Evolutionary conservation across 2,797 vertebrate species (phyloP).

Genomic region (Glossophaga mutica): DNA sequence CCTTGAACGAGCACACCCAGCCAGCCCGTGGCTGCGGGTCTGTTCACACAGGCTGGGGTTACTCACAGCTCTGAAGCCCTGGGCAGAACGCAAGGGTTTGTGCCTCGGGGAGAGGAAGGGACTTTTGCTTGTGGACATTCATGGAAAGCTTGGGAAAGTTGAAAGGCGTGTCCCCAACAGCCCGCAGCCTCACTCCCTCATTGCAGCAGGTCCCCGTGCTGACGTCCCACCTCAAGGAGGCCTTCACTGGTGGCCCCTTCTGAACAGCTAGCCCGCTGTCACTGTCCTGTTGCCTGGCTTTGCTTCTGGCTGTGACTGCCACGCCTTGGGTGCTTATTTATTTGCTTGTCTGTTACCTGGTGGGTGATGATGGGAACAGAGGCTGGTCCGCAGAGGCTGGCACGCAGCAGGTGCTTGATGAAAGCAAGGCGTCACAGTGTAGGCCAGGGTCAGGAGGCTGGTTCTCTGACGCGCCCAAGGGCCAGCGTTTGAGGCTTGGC

Average conservation of each 20-base stretch:
- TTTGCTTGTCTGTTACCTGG: not conserved
- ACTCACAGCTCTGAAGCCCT: not conserved
- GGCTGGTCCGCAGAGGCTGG: not conserved
- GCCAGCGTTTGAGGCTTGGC: not conserved
- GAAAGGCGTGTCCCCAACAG: too few relatives aligned
- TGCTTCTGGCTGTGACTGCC: not conserved
- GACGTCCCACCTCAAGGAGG: not conserved
- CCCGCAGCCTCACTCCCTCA: rapidly evolving
- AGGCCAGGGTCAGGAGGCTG: not conserved
- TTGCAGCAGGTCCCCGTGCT: not conserved
- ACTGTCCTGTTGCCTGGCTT: not conserved
- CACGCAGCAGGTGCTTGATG: not conserved
- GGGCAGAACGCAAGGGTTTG: not conserved
- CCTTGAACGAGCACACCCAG: not conserved
- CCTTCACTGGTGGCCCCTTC: not conserved
- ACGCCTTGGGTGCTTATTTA: not conserved
- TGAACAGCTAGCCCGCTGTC: not conserved
- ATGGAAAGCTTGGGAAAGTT: not conserved
- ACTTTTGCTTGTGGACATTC: not conserved
- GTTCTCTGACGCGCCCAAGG: not conserved
- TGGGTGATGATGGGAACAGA: not conserved
- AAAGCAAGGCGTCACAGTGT: rapidly evolving
- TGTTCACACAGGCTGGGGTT: not conserved
- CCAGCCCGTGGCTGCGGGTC: not conserved
- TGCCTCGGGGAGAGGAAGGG: not conserved